Conservation (phyloP, 1,140 invertebrate genomes). For the Araneus ventricosus region DNA sequence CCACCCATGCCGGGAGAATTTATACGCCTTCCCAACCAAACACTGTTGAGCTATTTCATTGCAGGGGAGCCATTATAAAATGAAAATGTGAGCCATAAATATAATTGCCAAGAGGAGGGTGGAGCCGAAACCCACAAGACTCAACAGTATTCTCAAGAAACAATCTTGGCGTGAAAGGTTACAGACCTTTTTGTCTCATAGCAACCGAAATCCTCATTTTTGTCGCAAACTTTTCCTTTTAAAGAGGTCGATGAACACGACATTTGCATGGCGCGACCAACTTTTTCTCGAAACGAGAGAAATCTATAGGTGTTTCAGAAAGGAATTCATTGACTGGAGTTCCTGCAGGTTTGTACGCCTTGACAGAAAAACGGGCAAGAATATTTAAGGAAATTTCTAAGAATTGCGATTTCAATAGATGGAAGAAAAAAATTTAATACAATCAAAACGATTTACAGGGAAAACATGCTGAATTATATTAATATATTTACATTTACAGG, state of each 20-base stretch:
- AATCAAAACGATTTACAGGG: no score
- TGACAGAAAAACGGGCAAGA: no score
- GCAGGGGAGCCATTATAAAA: neutral
- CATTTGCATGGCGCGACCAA: neutral
- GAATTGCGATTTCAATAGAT: no score
- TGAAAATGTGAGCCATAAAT: neutral
- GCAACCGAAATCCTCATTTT: neutral
- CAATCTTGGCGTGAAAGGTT: neutral
- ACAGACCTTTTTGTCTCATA: neutral
- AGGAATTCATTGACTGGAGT: neutral
- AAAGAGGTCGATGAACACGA: constrained; percentile 11
- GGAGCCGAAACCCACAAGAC: neutral
- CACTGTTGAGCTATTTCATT: no score
- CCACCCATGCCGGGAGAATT: no score
- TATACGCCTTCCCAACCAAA: no score
- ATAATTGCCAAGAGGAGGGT: neutral
- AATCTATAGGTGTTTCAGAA: neutral
- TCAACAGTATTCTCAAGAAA: neutral
- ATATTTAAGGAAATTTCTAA: no score
- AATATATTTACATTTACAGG: no score
- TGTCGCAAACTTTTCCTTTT: neutral
- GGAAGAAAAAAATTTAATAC: no score
- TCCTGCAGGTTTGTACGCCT: no score
- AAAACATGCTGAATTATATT: no score
- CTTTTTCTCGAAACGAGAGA: neutral